Conservation (phyloP, 2,888 invertebrate genomes). For the Aricia artaxerxes region DNA sequence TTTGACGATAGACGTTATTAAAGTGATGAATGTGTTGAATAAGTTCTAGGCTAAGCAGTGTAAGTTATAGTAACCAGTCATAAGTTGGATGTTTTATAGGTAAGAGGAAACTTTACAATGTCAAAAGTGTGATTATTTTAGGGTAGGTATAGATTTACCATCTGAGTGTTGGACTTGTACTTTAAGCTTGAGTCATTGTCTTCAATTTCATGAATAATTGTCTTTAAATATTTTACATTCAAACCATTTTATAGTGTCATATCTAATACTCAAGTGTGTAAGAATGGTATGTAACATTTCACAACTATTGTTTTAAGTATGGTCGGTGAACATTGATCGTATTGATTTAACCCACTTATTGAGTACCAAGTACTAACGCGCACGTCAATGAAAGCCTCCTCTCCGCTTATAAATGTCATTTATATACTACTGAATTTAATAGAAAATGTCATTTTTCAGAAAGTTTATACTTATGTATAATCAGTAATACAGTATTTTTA, state of each 20-base stretch:
- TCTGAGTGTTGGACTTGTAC: slow-evolving; percentile 69
- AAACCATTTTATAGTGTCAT: neutral
- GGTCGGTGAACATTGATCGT: neutral
- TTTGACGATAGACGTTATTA: slow-evolving; percentile 45
- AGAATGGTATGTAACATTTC: neutral
- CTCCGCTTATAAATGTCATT: neutral
- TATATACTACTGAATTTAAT: neutral
- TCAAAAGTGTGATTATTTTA: slow-evolving; percentile 81
- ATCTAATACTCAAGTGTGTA: neutral
- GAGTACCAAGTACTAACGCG: neutral
- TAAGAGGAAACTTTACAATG: slow-evolving; percentile 78
- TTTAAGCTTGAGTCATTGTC: slow-evolving; percentile 74
- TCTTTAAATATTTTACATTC: neutral
- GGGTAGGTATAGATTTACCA: slow-evolving; percentile 58
- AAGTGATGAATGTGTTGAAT: slow-evolving; percentile 50
- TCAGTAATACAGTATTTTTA: too few relatives aligned
- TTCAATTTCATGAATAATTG: neutral
- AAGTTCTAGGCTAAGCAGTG: slow-evolving; percentile 64
- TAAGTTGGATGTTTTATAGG: slow-evolving; percentile 72
- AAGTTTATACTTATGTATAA: too few relatives aligned
- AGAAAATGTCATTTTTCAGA: too few relatives aligned
- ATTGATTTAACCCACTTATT: neutral
- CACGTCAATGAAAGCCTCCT: neutral
- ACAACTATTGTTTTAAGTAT: neutral
- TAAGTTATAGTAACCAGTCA: slow-evolving; percentile 74